phyloP scores from a whole-genome alignment of 2,113 vertebrate species.

The Phaethornis superciliosus region DNA sequence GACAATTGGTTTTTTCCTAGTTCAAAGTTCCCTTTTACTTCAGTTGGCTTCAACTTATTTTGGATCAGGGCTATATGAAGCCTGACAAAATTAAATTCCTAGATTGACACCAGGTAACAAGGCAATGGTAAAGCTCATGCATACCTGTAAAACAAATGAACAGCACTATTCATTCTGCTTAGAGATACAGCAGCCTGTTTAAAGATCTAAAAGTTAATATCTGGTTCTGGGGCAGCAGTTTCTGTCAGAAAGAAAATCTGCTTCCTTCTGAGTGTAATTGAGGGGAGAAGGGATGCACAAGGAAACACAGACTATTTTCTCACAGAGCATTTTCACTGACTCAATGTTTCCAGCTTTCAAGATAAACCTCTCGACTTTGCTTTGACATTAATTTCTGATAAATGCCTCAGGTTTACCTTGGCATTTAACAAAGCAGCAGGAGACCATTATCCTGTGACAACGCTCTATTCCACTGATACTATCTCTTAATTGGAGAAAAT shows the following conservation, averaged over 20 bases:
- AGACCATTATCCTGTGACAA: slow-evolving; percentile 73
- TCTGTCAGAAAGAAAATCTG: background rate
- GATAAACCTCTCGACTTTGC: slow-evolving; percentile 71
- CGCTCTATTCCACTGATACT: slow-evolving; percentile 69
- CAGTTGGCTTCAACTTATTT: background rate
- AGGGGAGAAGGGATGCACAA: background rate
- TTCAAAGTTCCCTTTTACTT: background rate
- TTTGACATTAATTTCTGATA: slow-evolving; percentile 77
- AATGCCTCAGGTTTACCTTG: slow-evolving; percentile 73
- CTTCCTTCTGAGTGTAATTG: background rate
- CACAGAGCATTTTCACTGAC: slow-evolving; percentile 1
- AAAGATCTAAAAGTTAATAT: background rate
- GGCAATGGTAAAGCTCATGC: background rate
- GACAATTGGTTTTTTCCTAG: background rate
- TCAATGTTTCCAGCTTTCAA: slow-evolving; percentile 33
- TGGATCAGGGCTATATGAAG: background rate
- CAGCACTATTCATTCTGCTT: background rate
- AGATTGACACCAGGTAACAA: background rate
- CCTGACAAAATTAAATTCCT: background rate
- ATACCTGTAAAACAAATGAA: background rate
- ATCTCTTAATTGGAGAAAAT: slow-evolving; percentile 76
- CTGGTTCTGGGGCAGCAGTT: background rate
- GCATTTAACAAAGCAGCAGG: slow-evolving; percentile 74
- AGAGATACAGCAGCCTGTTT: background rate
- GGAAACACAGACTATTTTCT: background rate